Evolutionary conservation across 2,888 invertebrate genomes (phyloP).

Genomic region (Clunio marinus): DNA sequence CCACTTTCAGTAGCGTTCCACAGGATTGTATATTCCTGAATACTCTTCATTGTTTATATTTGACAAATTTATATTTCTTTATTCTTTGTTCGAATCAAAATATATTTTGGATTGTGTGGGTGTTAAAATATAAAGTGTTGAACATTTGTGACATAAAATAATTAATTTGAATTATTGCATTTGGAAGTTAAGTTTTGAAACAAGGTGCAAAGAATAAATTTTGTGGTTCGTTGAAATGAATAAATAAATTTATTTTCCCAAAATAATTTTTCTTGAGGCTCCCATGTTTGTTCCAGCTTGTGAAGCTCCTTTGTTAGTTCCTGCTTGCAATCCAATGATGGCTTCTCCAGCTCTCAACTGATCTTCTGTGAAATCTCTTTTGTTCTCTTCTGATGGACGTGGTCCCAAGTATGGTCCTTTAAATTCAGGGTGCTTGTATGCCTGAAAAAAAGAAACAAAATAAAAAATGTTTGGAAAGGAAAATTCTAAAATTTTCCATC

Average conservation of each 20-base stretch:
- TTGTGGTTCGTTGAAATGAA: no score
- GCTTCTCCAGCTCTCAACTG: constrained; percentile 77
- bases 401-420: constrained; percentile 79
- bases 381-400: constrained; percentile 78
- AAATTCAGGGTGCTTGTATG: constrained; percentile 77
- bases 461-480: background rate
- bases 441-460: constrained; percentile 13
- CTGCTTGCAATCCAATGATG: constrained; percentile 83
- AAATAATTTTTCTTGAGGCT: constrained; percentile 74
- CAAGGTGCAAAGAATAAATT: no score
- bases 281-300: constrained; percentile 85
- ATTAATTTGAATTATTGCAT: no score
- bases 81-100: no score
- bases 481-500: background rate
- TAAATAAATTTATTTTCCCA: constrained; percentile 65
- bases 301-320: constrained; percentile 77
- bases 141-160: no score
- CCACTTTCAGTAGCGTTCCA: no score
- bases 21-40: no score
- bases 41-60: no score
- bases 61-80: no score
- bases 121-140: no score
- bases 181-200: no score
- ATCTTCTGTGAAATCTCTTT: constrained; percentile 74
- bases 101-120: no score